Conservation (phyloP, 2,888 invertebrate species). For the Prosapia bicincta region DNA sequence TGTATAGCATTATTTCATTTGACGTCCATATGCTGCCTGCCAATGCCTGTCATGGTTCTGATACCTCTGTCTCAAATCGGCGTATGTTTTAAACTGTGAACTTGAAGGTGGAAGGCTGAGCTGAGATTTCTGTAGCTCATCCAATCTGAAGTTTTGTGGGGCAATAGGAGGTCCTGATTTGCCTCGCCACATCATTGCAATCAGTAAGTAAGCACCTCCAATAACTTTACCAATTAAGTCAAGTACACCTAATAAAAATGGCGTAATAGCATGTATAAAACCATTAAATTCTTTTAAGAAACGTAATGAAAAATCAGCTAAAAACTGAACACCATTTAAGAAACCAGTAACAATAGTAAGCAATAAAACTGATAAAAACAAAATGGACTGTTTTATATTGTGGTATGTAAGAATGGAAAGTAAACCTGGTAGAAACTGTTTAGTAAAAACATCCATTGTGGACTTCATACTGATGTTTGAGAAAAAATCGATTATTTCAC, state of each 20-base stretch:
- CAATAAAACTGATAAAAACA: background rate
- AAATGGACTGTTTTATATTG: slow-evolving; percentile 8
- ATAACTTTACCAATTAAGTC: slow-evolving; percentile 8
- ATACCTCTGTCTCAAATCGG: background rate
- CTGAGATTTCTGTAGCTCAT: background rate
- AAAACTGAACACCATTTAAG: slow-evolving; percentile 1
- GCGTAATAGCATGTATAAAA: slow-evolving; percentile 8
- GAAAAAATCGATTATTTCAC: background rate
- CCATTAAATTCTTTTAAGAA: slow-evolving; percentile 16
- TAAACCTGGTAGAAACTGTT: background rate
- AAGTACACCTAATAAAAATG: slow-evolving; percentile 11
- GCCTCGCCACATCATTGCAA: slow-evolving; percentile 18
- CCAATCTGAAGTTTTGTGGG: background rate
- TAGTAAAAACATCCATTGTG: background rate
- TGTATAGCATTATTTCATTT: background rate
- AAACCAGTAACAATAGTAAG: slow-evolving; percentile 6
- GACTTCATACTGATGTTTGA: background rate
- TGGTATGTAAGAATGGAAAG: slow-evolving; percentile 1
- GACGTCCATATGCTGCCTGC: background rate
- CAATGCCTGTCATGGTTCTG: background rate
- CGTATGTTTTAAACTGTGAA: background rate
- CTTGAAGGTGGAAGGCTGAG: background rate
- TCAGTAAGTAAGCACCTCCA: slow-evolving; percentile 8
- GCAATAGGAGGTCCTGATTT: background rate
- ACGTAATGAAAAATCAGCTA: slow-evolving; percentile 11